Conservation (phyloP, 1,140 invertebrate species). For the Psilanteris sp. region DNA sequence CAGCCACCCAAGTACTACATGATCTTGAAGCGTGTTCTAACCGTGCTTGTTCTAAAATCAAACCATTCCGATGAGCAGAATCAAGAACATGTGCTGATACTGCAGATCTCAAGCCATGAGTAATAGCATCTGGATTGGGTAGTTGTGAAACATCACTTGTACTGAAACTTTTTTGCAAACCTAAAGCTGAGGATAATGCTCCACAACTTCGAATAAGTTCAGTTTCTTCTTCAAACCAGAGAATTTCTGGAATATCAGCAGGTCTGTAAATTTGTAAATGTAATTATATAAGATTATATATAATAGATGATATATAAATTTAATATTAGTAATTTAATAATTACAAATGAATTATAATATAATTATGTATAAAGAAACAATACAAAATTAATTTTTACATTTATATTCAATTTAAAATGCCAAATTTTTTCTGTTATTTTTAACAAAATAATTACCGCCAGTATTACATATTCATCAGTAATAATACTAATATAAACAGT, state of each 20-base stretch:
- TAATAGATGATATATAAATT: no score
- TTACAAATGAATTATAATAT: no score
- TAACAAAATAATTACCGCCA: no score
- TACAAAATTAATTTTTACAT: no score
- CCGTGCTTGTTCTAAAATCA: slow-evolving; percentile 81
- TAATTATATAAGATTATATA: no score
- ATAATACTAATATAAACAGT: no score
- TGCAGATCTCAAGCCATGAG: slow-evolving; percentile 78
- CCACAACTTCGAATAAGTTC: slow-evolving; percentile 89
- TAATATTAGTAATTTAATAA: no score
- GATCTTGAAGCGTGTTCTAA: slow-evolving; percentile 88
- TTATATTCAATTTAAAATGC: no score
- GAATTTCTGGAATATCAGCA: slow-evolving; percentile 83
- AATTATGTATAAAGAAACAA: no score
- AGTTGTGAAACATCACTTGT: slow-evolving; percentile 86
- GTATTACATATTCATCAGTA: no score
- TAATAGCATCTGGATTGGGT: slow-evolving; percentile 76
- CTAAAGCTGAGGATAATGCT: slow-evolving; percentile 87
- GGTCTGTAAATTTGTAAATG: slow-evolving; percentile 78
- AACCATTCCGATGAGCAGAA: slow-evolving; percentile 82
- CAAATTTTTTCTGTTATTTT: no score
- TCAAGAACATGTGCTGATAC: slow-evolving; percentile 85
- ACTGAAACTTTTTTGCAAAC: slow-evolving; percentile 89
- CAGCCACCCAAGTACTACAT: slow-evolving; percentile 92
- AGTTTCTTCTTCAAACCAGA: slow-evolving; percentile 88